A percentile compares a stretch with the other conserved stretches of the same genome.
Evolutionary conservation across 2,113 vertebrate genomes (phyloP).

Genomic region (Eurypyga helias): DNA sequence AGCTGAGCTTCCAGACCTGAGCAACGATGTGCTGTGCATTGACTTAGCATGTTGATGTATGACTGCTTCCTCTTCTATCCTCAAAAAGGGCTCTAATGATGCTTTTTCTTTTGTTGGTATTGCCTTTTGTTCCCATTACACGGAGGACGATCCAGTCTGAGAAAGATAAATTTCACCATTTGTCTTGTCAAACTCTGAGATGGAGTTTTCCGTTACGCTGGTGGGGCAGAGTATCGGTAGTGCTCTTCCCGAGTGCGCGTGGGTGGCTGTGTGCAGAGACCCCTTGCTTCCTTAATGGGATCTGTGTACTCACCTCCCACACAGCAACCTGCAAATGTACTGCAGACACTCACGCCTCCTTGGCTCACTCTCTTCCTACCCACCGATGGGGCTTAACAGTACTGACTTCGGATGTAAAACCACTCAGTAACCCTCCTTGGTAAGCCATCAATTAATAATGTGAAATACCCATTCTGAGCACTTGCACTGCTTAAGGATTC

Average conservation of each 20-base stretch:
- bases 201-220: constrained; percentile 23
- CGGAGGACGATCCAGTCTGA: background rate
- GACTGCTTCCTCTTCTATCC: background rate
- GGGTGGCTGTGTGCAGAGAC: background rate
- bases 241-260: accelerated
- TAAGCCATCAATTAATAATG: background rate
- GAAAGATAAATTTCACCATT: constrained; percentile 63
- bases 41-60: constrained; percentile 33
- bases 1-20: background rate
- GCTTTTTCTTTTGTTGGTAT: background rate
- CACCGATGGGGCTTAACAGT: background rate
- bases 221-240: background rate
- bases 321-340: background rate
- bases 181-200: constrained; percentile 58
- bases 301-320: background rate
- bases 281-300: background rate
- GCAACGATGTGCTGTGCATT: background rate
- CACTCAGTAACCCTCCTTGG: background rate
- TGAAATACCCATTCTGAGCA: accelerated
- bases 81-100: background rate
- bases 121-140: constrained; percentile 40
- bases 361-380: background rate
- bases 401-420: background rate
- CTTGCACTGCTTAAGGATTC: background rate
- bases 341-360: background rate